phyloP scores from a whole-genome alignment of 2,888 invertebrate species.

The Autographa pulchrina region DNA sequence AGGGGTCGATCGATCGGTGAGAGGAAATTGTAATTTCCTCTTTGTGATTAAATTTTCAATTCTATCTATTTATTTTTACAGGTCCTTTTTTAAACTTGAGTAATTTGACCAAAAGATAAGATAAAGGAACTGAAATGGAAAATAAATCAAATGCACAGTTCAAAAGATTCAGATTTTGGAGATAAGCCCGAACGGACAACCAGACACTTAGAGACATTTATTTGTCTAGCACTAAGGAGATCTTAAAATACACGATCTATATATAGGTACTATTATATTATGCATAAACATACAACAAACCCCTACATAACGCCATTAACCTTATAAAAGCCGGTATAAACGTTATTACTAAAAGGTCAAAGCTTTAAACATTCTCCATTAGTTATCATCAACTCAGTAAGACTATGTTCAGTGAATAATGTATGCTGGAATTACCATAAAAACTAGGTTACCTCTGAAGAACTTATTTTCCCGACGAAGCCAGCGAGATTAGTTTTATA shows the following conservation, averaged over 20 bases:
- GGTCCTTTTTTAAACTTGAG: not conserved
- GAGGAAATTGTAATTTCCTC: constrained; percentile 32
- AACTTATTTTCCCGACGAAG: not conserved
- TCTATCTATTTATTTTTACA: constrained; percentile 13
- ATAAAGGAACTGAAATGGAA: too few species aligned
- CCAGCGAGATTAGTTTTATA: constrained; percentile 1
- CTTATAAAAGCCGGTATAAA: not conserved
- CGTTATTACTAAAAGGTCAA: not conserved
- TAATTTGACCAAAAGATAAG: not conserved
- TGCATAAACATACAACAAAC: not conserved
- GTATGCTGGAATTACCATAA: constrained; percentile 5
- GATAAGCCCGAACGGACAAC: too few species aligned
- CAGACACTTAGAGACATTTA: too few species aligned
- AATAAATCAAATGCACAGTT: too few species aligned
- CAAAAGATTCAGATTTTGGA: too few species aligned
- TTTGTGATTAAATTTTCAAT: constrained; percentile 29
- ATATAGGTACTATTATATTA: not conserved
- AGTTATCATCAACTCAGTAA: not conserved
- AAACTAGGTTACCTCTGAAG: not conserved
- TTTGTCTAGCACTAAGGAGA: too few species aligned
- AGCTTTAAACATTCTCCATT: not conserved
- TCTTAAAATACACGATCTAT: too few species aligned
- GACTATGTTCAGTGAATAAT: constrained; percentile 1
- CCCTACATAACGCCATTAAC: not conserved
- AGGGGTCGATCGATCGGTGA: constrained; percentile 18